phyloP scores from a whole-genome alignment of 2,888 invertebrate genomes.

The Formica aserva region DNA sequence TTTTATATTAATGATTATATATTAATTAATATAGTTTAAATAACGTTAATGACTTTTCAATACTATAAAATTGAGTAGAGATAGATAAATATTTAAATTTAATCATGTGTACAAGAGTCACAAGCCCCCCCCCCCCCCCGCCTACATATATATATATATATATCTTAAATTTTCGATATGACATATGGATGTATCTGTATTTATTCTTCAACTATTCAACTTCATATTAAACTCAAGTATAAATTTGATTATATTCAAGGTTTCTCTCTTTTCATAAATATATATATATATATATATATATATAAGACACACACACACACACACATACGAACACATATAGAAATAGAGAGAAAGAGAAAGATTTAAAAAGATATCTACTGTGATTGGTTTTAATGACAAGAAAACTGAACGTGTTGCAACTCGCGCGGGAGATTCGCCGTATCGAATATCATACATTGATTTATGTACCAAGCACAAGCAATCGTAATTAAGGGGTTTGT shows the following conservation, averaged over 20 bases:
- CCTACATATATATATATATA: neutral
- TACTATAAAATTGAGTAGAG: neutral
- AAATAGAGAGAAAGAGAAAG: neutral
- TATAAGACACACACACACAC: neutral
- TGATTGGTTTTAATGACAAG: conserved; percentile 46
- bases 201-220: conserved; percentile 18
- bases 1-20: neutral
- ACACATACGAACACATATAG: neutral
- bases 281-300: too few species aligned
- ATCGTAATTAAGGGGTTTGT: conserved; percentile 62
- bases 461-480: conserved; percentile 56
- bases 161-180: neutral
- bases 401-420: conserved; percentile 21
- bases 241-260: conserved; percentile 3
- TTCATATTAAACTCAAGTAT: neutral
- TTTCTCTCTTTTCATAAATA: neutral
- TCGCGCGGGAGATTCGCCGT: conserved; percentile 41
- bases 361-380: neutral
- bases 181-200: neutral
- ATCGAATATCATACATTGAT: conserved; percentile 53
- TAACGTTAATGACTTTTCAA: neutral
- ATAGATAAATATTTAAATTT: conserved; percentile 5
- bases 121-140: too few species aligned
- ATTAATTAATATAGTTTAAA: too few species aligned
- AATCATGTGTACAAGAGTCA: neutral